phyloP scores from a whole-genome alignment of 2,113 vertebrate genomes.

The Sorex fumeus region DNA sequence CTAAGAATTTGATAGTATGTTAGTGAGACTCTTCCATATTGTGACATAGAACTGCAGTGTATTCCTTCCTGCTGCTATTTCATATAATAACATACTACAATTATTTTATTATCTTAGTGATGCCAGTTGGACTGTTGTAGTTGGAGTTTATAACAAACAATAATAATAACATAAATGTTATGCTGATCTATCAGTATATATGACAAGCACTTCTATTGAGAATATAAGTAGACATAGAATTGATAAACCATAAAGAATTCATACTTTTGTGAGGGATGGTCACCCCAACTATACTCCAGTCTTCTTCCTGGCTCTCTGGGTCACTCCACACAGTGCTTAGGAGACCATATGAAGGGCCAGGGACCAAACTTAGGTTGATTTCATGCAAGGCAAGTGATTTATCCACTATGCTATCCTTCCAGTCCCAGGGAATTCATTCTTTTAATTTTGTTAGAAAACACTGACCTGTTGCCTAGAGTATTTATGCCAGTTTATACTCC shows the following conservation, averaged over 20 bases:
- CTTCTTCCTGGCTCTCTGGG: too few species aligned
- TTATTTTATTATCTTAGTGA: neutral
- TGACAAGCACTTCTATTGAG: neutral
- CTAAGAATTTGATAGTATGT: neutral
- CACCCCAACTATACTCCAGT: too few species aligned
- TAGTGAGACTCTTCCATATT: neutral
- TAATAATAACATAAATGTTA: constrained; percentile 6
- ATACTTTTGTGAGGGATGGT: too few species aligned
- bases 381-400: too few species aligned
- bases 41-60: neutral
- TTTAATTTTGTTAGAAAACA: constrained; percentile 49
- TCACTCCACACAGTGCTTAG: too few species aligned
- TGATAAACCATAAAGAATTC: neutral
- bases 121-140: neutral
- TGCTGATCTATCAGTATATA: neutral
- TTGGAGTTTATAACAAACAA: neutral
- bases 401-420: too few species aligned
- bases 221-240: neutral
- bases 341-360: too few species aligned
- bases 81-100: neutral
- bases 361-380: too few species aligned
- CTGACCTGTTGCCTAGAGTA: neutral
- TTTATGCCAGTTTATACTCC: neutral
- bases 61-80: constrained; percentile 3
- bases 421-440: too few species aligned